Base-by-base conservation (phyloP, 37 sponge, comb jelly and placozoan genomes). In the Chondrosia reniformis region DNA sequence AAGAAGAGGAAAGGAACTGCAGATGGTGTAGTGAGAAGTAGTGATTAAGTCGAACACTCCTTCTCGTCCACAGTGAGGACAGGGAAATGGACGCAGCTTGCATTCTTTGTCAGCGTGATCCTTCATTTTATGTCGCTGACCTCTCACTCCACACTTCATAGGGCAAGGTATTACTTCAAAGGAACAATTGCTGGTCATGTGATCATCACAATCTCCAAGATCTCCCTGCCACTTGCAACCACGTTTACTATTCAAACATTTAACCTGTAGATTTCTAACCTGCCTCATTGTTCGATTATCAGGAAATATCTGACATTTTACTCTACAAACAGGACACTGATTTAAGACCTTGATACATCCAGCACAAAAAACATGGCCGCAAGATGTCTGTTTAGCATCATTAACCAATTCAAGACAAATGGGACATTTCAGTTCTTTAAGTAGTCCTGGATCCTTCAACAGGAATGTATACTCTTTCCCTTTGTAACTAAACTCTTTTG, bases 141-240 rank as follows among this genome's bases (percentile, higher is more conserved):
- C 36, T 2, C 10, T 6, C 36, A 43, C 42, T 34, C 41, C 41
- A 40, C 72, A 69, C 3, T 25, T 25, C 5, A 24, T 40, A 13
- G 72, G 13, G 24, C 72, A 69, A 31, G 31, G 31, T 2, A 69
- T 34, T 7, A 34, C 24, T 21, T 69, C 37, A 25, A 7, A 13
- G 39, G 31, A 44, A 6, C 72, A 69, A 2, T 69, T 69, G 8
- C 22, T 7, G 37, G n/a, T 24, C 24, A 39, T 34, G 22, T 69
- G 72, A 13, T 69, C 42, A 13, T 36, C 43, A 69, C 25, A 21
- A 69, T 69, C 72, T 69, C 72, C 72, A 41, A 69, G 13, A 44
- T 69, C 44, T 69, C 72, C 72, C 72, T 69, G 72, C 72, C 72
- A 69, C 41, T 69, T 3, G 41, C 72, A 69, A 1, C 72, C 72